Percentiles rank a stretch among this genome's conserved stretches.
phyloP scores from a whole-genome alignment of 2,113 vertebrate species.

The Oxygymnocypris stewartii region DNA sequence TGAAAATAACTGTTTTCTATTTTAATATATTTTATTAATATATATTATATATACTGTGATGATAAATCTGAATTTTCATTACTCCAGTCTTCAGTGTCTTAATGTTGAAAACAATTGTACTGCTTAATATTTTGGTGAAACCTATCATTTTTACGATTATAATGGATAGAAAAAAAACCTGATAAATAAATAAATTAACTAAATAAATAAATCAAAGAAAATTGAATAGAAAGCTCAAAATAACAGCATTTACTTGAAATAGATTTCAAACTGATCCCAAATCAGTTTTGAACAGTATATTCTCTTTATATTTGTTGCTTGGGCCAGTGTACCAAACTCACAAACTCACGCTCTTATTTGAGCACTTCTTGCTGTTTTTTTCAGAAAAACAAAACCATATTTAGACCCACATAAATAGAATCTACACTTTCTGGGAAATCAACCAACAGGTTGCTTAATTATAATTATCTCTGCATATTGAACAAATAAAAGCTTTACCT shows the following conservation, averaged over 20 bases:
- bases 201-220: background rate
- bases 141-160: no score
- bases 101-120: background rate
- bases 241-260: background rate
- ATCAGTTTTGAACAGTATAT: no score
- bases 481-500: background rate
- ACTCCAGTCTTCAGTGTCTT: background rate
- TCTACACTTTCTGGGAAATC: background rate
- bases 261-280: no score
- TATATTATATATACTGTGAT: no score
- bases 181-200: no score
- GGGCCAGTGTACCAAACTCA: background rate
- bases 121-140: no score
- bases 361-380: background rate
- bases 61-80: no score
- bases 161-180: no score
- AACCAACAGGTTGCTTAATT: background rate
- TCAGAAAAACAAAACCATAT: no score
- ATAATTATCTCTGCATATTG: background rate
- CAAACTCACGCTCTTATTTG: background rate
- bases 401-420: background rate
- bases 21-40: no score
- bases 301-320: no score
- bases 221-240: background rate
- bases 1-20: no score